These are phyloP conservation scores for Caradrina clavipalpis DNA, from an alignment of 2,888 invertebrate genomes.

Conservation along the genomic window DNA sequence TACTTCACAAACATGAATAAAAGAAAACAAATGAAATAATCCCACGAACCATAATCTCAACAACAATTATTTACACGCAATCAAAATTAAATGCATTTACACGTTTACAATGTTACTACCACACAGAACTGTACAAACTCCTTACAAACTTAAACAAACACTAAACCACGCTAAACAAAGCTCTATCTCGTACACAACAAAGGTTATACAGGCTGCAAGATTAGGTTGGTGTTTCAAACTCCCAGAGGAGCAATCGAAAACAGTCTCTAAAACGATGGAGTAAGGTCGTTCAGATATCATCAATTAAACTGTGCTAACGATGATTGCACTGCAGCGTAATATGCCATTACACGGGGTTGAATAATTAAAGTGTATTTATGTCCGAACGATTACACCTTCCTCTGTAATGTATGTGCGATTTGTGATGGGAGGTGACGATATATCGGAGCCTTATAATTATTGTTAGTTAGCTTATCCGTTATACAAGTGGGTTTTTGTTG, in stretches of 20 bases:
- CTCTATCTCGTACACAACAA: conserved; percentile 32
- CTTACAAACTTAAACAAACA: conserved; percentile 19
- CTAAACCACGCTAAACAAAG: conserved; percentile 7
- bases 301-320: conserved; percentile 59
- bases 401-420: conserved; percentile 27
- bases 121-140: conserved; percentile 30
- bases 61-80: conserved; percentile 59
- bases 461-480: not conserved
- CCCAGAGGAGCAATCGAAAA: conserved; percentile 48
- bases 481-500: not conserved
- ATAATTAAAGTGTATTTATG: conserved; percentile 61
- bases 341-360: conserved; percentile 51
- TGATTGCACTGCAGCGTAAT: conserved; percentile 59
- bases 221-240: conserved; percentile 13
- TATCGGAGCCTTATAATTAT: conserved; percentile 8
- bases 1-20: conserved; percentile 6
- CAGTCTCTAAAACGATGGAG: conserved; percentile 40
- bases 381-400: conserved; percentile 46
- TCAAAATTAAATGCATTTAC: conserved; percentile 60
- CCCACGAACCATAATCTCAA: conserved; percentile 29
- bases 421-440: conserved; percentile 20
- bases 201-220: conserved; percentile 5
- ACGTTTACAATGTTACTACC: conserved; percentile 44
- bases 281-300: conserved; percentile 43
- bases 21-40: conserved; percentile 22